A percentile compares a stretch with the other conserved stretches of the same genome.
Evolutionary conservation across 2,797 vertebrate species (phyloP).

Genomic region (Microcaecilia unicolor): DNA sequence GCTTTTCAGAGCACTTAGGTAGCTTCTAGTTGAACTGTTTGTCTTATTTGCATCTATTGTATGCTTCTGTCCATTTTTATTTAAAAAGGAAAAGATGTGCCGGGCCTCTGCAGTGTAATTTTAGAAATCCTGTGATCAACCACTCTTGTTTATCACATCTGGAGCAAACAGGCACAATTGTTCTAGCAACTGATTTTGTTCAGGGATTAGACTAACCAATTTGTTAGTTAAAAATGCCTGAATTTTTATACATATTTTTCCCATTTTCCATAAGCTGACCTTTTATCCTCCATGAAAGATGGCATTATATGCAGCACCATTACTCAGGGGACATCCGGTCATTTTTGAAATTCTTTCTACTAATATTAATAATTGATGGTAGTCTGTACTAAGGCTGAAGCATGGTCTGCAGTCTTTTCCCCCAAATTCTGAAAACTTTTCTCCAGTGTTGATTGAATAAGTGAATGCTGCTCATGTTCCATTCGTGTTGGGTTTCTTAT

Average conservation of each 20-base stretch:
- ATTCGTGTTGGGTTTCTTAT: constrained; percentile 14
- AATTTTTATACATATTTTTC: constrained; percentile 23
- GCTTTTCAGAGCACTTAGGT: too few relatives aligned
- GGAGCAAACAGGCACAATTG: neutral
- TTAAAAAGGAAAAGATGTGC: constrained; percentile 9
- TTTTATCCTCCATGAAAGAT: constrained; percentile 12
- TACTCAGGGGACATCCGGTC: constrained; percentile 6
- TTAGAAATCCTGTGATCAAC: neutral
- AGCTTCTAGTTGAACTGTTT: too few relatives aligned
- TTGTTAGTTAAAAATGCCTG: constrained; percentile 16
- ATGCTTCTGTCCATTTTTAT: too few relatives aligned
- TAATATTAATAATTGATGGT: constrained; percentile 30
- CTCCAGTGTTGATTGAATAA: neutral
- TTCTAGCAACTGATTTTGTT: constrained; percentile 22
- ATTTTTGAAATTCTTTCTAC: constrained; percentile 24
- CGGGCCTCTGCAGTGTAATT: neutral
- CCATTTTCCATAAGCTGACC: constrained; percentile 28
- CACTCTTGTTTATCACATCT: constrained; percentile 9
- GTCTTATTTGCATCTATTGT: too few relatives aligned
- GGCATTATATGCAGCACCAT: constrained; percentile 1
- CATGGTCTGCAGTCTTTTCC: constrained; percentile 11
- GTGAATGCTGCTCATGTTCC: neutral
- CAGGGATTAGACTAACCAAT: constrained; percentile 9
- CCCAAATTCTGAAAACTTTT: constrained; percentile 1
- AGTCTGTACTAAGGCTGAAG: constrained; percentile 5